phyloP scores from a whole-genome alignment of 2,797 vertebrate genomes.

The Menidia menidia region DNA sequence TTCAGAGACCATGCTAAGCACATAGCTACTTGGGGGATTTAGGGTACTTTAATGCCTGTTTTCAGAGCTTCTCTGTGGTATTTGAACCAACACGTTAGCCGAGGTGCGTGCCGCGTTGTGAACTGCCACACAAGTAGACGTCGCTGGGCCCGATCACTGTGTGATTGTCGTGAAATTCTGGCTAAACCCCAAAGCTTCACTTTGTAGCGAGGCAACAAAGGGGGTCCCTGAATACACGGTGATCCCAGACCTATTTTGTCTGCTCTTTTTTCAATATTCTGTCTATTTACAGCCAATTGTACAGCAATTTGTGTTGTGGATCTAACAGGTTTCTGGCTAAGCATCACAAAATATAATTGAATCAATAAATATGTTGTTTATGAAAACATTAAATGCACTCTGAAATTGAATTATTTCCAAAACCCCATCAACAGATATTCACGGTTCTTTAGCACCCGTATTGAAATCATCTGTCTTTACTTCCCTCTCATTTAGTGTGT shows the following conservation, averaged over 20 bases:
- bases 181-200: slow-evolving; percentile 11
- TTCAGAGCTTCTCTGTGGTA: slow-evolving; percentile 73
- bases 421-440: neutral
- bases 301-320: neutral
- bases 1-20: slow-evolving; percentile 74
- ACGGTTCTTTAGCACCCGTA: neutral
- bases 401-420: neutral
- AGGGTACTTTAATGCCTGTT: slow-evolving; percentile 78
- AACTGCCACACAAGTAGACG: slow-evolving; percentile 73
- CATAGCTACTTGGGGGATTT: slow-evolving; percentile 75
- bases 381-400: neutral
- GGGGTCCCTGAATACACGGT: neutral
- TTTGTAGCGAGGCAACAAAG: slow-evolving; percentile 30
- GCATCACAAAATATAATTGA: slow-evolving; percentile 3
- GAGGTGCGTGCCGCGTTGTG: slow-evolving; percentile 56
- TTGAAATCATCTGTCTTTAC: neutral
- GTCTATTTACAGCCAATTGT: slow-evolving; percentile 11
- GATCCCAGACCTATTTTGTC: slow-evolving; percentile 25
- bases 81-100: slow-evolving; percentile 76
- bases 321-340: slow-evolving; percentile 7
- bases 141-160: slow-evolving; percentile 11
- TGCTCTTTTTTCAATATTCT: slow-evolving; percentile 22
- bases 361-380: slow-evolving; percentile 9
- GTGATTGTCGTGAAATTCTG: slow-evolving; percentile 32
- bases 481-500: neutral